Evolutionary conservation across 2,888 invertebrate species (phyloP).

Genomic region (Noctua janthina): DNA sequence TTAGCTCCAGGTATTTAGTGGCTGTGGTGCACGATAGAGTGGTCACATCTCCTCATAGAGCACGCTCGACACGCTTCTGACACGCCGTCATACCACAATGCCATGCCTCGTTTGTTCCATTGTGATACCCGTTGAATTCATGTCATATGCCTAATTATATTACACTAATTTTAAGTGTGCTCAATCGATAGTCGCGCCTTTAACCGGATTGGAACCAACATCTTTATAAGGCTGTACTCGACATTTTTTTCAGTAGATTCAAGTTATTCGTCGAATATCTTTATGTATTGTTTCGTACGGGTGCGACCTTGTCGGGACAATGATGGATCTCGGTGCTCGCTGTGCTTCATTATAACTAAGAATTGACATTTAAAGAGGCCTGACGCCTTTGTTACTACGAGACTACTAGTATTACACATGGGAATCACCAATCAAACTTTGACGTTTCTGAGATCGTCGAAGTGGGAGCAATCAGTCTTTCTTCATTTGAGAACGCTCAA

Average conservation of each 20-base stretch:
- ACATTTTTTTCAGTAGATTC: slow-evolving; percentile 61
- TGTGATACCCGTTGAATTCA: slow-evolving; percentile 87
- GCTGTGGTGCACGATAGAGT: slow-evolving; percentile 82
- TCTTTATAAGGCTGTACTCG: slow-evolving; percentile 60
- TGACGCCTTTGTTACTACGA: slow-evolving; percentile 74
- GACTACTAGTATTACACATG: slow-evolving; percentile 90
- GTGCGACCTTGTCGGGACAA: slow-evolving; percentile 81
- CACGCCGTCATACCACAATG: slow-evolving; percentile 87
- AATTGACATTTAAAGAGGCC: slow-evolving; percentile 76
- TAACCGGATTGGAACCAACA: slow-evolving; percentile 72
- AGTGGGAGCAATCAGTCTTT: slow-evolving; percentile 84
- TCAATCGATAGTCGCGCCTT: slow-evolving; percentile 82
- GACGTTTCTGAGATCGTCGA: slow-evolving; percentile 85
- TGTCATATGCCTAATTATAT: slow-evolving; percentile 90
- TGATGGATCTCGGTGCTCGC: slow-evolving; percentile 81
- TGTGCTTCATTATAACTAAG: slow-evolving; percentile 71
- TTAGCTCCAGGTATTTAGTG: slow-evolving; percentile 90
- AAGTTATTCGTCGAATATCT: slow-evolving; percentile 64
- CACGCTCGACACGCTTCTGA: slow-evolving; percentile 83
- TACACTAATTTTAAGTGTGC: slow-evolving; percentile 83
- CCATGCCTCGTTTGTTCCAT: slow-evolving; percentile 88
- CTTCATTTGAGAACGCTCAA: slow-evolving; percentile 74
- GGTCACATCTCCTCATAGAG: slow-evolving; percentile 85
- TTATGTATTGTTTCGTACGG: slow-evolving; percentile 80
- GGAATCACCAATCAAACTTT: slow-evolving; percentile 89